phyloP scores from a whole-genome alignment of 2,797 vertebrate genomes.

The Octomys mimax region DNA sequence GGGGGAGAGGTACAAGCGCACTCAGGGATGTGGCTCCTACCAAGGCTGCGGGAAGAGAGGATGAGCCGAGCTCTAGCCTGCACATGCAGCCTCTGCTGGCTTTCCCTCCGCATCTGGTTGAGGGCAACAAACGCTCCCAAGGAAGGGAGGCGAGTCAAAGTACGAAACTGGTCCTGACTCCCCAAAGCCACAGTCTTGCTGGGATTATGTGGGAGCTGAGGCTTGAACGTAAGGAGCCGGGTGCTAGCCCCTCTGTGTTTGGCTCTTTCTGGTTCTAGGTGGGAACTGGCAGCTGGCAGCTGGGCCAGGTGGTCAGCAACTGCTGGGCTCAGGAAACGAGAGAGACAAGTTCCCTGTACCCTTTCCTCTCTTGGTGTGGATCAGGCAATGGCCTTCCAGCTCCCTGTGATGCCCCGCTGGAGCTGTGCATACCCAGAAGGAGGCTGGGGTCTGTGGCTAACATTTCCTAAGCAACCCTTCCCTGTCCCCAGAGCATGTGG shows the following conservation, averaged over 20 bases:
- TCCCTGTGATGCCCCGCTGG: rapidly evolving
- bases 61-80: background rate
- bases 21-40: rapidly evolving
- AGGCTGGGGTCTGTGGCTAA: background rate
- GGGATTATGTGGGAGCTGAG: rapidly evolving
- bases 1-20: rapidly evolving
- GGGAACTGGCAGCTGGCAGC: background rate
- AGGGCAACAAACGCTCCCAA: background rate
- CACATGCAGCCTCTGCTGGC: background rate
- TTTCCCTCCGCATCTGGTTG: background rate
- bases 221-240: background rate
- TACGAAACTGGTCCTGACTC: background rate
- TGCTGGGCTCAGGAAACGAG: background rate
- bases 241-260: background rate
- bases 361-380: background rate
- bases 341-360: background rate
- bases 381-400: background rate
- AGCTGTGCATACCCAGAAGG: background rate
- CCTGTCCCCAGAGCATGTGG: background rate
- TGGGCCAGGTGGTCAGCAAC: background rate
- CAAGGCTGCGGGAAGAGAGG: background rate
- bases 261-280: background rate
- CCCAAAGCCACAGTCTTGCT: background rate
- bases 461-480: background rate
- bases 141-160: background rate